Evolutionary conservation across 2,888 invertebrate species (phyloP), one percentile per base, ranked within the genome.

Genomic region (Ichneumoninae sp.): DNA sequence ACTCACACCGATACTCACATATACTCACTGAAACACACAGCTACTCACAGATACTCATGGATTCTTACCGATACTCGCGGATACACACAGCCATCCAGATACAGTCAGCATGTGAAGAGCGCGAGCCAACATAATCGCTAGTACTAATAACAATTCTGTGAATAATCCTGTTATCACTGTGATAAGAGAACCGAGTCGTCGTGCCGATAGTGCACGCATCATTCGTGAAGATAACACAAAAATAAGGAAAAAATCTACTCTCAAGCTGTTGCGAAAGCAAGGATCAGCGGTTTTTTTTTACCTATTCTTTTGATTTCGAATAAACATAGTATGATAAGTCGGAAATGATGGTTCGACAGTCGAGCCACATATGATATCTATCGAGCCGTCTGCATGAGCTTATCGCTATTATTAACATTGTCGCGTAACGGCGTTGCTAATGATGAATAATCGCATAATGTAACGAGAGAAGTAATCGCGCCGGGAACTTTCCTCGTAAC

Each of bases 351-450:
- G 3, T 40, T 10, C 26, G 69, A 52, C 26, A 47, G 16, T 10
- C 33, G n/a, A 33, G n/a, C 52, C n/a, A 30, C 50, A 33, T 47
- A 50, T 44, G 7, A 40, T 26, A 26, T 50, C 30, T 47, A 16
- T 69, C 30, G 52, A 10, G 70, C 52, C 50, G 70, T 19, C 70
- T 16, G 54, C 6, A 22, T 22, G 22, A 50, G 36, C 54, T 33
- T 52, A 10, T 30, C 19, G 69, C 52, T 70, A 70, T 70, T 19
- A 70, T 70, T 70, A 70, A 70, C 54, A 54, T 52, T 47, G 70
- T 36, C 13, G 19, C 22, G 52, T 52, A 47, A 70, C 54, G 54
- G 7, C 19, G 36, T 7, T 33, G n/a, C 36, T 30, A 36, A 70
- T 52, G 33, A 13, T 10, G 22, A 19, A 22, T 8, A 22, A 1